Base-by-base conservation (phyloP, 2,888 invertebrate genomes). In the Diogma glabrata region DNA sequence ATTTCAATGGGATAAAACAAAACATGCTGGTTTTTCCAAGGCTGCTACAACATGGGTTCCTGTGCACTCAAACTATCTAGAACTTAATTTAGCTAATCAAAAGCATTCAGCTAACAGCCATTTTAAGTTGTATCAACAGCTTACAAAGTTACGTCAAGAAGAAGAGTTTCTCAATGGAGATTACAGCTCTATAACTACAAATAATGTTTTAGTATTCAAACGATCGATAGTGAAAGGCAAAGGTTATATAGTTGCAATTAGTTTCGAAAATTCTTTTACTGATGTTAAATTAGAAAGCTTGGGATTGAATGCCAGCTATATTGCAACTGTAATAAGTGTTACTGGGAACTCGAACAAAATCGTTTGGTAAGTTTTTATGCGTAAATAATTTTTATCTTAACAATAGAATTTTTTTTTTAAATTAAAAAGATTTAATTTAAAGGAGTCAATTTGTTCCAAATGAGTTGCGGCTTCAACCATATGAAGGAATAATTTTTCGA, bases 1-100 rank as follows among this genome's bases (percentile, higher is more conserved):
- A 0, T 87, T 82, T 68, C 89, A 88, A 60, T 90, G 90, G 90
- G 78, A 74, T 58, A 62, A 69, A 9, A 67, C 72, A 0, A 52
- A 50, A 50, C 65, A 68, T 63, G 65, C 66, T 9, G 77, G 87
- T 4, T 83, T 83, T 59, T 77, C 76, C 0, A n/a, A 3, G 12
- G 73, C 68, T 8, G 62, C 64, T 1, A 72, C 70, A 49, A 79
- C 84, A 0, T 86, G 86, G 86, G 62, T 86, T 5, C 85, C 85
- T 0, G 78, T 86, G 3, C 75, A 83, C 55, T 66, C 68, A 0
- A 78, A 81, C 48, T 84, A 78, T 59, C 60, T 66, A 47, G 61
- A 61, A 0, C 60, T 81, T 0, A 87, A 87, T 61, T 71, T 85
- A 9, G 71, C 70, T 47, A 60, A 62, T 0, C 76, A 85, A 61